A percentile compares a stretch with the other conserved stretches of the same genome.
Evolutionary conservation across 2,113 vertebrate genomes (phyloP).

Genomic region (Lepus americanus): DNA sequence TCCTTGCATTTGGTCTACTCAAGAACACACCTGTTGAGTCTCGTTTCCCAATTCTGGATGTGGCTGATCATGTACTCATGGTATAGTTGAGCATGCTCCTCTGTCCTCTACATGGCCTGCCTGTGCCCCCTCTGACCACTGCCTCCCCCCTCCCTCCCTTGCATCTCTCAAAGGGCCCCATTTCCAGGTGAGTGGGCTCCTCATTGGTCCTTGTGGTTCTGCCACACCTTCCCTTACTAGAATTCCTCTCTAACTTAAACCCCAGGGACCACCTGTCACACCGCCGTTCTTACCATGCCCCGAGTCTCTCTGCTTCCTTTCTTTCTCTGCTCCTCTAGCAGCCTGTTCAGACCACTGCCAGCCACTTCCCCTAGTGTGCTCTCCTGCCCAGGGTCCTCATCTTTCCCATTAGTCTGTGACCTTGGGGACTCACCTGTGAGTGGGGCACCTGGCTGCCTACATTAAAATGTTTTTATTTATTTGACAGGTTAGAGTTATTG

Average conservation of each 20-base stretch:
- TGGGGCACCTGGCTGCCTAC: neutral
- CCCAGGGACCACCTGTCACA: neutral
- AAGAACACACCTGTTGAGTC: neutral
- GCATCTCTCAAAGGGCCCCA: neutral
- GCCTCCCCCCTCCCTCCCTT: neutral
- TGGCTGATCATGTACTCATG: no score
- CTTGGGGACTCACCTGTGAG: neutral
- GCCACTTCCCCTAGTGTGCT: no score
- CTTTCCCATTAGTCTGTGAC: neutral
- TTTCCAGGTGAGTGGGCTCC: neutral
- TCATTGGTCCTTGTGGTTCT: rapidly evolving
- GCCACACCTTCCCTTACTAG: neutral
- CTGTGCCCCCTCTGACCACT: neutral
- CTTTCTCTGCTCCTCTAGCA: neutral
- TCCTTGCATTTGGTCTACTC: neutral
- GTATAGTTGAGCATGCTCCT: no score
- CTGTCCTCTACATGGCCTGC: no score
- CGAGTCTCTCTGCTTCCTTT: neutral
- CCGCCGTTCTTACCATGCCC: neutral
- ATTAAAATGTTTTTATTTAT: neutral
- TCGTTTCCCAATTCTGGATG: neutral
- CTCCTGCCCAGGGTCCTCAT: neutral
- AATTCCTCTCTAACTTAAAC: neutral
- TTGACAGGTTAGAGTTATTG: no score
- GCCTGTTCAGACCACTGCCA: neutral